Evolutionary conservation across 2,797 vertebrate species (phyloP), one percentile per base, ranked within the genome.

Genomic region (Nyctibius grandis): DNA sequence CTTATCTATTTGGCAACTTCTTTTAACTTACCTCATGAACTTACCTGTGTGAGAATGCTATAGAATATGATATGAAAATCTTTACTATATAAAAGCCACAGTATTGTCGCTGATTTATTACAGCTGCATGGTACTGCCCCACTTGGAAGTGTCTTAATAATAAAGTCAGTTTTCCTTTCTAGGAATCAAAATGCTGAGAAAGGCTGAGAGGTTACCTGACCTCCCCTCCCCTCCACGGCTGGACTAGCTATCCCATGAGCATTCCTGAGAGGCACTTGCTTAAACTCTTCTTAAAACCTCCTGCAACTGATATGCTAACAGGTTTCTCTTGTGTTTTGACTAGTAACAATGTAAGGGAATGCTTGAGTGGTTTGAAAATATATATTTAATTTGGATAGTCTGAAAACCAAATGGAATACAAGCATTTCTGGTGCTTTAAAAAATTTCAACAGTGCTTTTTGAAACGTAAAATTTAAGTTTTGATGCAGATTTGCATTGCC

Each of bases 401-500:
- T 88, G 81, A 65, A 96, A 85, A 72, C 31, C 38, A 93, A 92
- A 83, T 4, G 2, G 56, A 83, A 89, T 36, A 17, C 40, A 64
- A 77, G 56, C 64, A 47, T 61, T 76, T 80, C 56, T 91, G 45
- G 85, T 54, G n/a, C 92, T 95, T 96, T 64, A 42, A 75, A 67
- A 17, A n/a, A 20, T 5, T 50, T 42, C 29, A 53, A 12, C 59
- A 7, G 15, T 50, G n/a, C 47, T 88, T 91, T 91, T 44, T 53
- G 13, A 93, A 75, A 72, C 40, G 48, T 10, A 44, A 69, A 78
- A 65, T 81, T 42, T 34, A 79, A 77, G 22, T 87, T 88, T 90
- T 86, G 67, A 91, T 96, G 63, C 72, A 87, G 38, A 93, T 94
- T 95, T 94, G 50, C 78, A 44, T 65, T 89, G 86, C 80, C 75